phyloP scores from a whole-genome alignment of 2,113 vertebrate genomes.

The Larimichthys polyactis region DNA sequence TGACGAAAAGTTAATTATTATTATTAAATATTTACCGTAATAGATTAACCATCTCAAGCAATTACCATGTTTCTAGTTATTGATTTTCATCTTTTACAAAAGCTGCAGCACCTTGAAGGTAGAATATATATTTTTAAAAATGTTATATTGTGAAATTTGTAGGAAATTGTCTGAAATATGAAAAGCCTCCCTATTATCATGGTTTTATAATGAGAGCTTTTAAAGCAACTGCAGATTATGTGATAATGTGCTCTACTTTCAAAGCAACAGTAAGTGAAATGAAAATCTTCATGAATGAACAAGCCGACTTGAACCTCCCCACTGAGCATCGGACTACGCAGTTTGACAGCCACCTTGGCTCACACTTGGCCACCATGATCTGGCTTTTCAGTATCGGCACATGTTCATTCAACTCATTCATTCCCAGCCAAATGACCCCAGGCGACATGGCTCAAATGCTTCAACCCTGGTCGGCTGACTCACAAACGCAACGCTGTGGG shows the following conservation, averaged over 20 bases:
- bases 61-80: background rate
- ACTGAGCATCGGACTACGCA: constrained; percentile 6
- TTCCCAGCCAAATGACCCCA: constrained; percentile 35
- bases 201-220: background rate
- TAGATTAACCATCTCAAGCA: background rate
- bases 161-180: background rate
- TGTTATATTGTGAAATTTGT: background rate
- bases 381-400: constrained; percentile 45
- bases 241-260: background rate
- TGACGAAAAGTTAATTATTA: background rate
- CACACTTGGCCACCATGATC: constrained; percentile 27
- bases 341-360: constrained; percentile 29
- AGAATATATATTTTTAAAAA: background rate
- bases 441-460: constrained; percentile 36
- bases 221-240: background rate
- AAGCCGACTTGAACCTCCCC: constrained; percentile 11
- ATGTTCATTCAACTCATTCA: constrained; percentile 40
- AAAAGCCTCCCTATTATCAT: background rate
- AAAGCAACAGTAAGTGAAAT: background rate
- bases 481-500: constrained; percentile 29
- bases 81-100: background rate
- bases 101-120: background rate
- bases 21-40: background rate
- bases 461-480: constrained; percentile 37
- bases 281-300: background rate